Percentiles rank a stretch among this genome's conserved stretches.
phyloP scores from a whole-genome alignment of 2,888 invertebrate species.

The Drosophila ustulata region DNA sequence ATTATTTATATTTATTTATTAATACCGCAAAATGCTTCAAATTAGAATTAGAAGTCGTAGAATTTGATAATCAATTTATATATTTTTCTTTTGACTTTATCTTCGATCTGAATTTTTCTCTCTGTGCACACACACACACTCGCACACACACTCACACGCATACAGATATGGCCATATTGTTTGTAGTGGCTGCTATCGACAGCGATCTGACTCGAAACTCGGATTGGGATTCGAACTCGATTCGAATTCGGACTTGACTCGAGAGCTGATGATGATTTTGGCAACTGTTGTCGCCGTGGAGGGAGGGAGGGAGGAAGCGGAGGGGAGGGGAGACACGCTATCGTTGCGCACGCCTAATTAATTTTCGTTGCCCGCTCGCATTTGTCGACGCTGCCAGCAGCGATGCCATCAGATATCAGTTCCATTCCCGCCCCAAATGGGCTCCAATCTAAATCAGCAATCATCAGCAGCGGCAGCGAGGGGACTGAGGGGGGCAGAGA shows the following conservation, averaged over 20 bases:
- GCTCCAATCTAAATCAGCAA: constrained; percentile 58
- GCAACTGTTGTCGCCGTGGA: constrained; percentile 27
- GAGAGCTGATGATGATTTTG: constrained; percentile 57
- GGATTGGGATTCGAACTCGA: constrained; percentile 5
- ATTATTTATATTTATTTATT: background rate
- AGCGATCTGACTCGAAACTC: constrained; percentile 29
- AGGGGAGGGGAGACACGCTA: constrained; percentile 20
- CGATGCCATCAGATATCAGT: constrained; percentile 61
- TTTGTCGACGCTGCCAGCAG: constrained; percentile 46
- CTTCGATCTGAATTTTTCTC: background rate
- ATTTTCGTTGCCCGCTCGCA: constrained; percentile 46
- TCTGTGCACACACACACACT: background rate
- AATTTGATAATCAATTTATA: background rate
- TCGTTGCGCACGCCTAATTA: constrained; percentile 62
- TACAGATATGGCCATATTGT: constrained; percentile 36
- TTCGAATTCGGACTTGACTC: constrained; percentile 9
- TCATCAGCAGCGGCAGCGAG: constrained; percentile 20
- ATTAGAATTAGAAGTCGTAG: background rate
- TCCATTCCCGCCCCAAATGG: constrained; percentile 39
- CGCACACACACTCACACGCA: background rate
- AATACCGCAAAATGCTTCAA: background rate
- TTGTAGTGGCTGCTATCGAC: constrained; percentile 43
- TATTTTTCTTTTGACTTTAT: no score
- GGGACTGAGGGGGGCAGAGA: no score
- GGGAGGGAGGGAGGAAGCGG: background rate